phyloP scores from a whole-genome alignment of 2,888 invertebrate genomes.

The Urechis unicinctus region DNA sequence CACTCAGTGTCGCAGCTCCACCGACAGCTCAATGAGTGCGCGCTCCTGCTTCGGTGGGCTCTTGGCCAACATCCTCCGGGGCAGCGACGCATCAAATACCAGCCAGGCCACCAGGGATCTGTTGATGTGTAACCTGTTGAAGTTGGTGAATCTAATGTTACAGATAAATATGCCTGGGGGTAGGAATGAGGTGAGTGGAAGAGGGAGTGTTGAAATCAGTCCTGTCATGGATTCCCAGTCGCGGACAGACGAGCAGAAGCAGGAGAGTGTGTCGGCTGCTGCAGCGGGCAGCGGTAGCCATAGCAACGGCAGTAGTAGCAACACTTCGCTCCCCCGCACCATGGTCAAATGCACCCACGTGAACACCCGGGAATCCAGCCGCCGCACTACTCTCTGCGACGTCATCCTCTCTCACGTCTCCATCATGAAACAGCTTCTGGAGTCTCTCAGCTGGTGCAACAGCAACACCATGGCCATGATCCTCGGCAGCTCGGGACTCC shows the following conservation, averaged over 20 bases:
- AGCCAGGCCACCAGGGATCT: slow-evolving; percentile 40
- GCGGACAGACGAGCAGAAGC: slow-evolving; percentile 32
- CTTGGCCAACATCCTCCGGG: slow-evolving; percentile 67
- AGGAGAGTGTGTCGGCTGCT: slow-evolving; percentile 23
- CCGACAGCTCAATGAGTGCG: slow-evolving; percentile 50
- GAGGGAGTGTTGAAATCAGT: neutral
- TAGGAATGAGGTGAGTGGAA: neutral
- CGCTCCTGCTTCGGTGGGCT: slow-evolving; percentile 66
- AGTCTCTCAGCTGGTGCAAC: slow-evolving; percentile 71
- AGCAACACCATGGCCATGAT: slow-evolving; percentile 67
- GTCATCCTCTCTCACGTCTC: slow-evolving; percentile 52
- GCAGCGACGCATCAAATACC: slow-evolving; percentile 51
- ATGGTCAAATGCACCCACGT: neutral
- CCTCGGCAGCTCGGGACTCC: slow-evolving; percentile 44
- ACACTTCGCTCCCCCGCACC: neutral
- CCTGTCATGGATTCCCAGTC: neutral
- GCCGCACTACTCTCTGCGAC: slow-evolving; percentile 27
- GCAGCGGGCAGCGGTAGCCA: neutral
- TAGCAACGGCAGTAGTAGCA: neutral
- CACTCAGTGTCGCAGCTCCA: slow-evolving; percentile 45
- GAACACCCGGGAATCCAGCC: neutral
- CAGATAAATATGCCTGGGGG: slow-evolving; percentile 25
- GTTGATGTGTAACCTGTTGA: slow-evolving; percentile 43
- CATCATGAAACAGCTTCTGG: slow-evolving; percentile 75
- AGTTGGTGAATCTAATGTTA: slow-evolving; percentile 38